Conservation (phyloP, 2,113 vertebrate genomes). For the Thermophis baileyi region DNA sequence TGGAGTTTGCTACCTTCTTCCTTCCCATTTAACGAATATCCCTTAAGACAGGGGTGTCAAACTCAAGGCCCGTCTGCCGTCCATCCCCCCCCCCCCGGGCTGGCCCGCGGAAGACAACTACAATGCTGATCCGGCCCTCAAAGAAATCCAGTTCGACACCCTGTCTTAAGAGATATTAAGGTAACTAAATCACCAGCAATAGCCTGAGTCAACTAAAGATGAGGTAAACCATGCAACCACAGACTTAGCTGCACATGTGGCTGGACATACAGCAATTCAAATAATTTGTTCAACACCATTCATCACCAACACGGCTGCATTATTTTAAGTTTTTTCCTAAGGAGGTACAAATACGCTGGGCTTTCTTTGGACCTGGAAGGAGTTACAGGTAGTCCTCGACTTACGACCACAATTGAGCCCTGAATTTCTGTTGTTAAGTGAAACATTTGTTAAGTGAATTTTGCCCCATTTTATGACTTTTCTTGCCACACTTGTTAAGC, state of each 20-base stretch:
- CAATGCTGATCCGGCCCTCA: no score
- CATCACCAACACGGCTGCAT: conserved; percentile 15
- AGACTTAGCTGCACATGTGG: not conserved
- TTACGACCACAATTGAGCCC: no score
- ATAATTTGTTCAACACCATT: not conserved
- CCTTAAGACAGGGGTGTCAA: not conserved
- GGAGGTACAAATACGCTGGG: not conserved
- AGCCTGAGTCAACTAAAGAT: not conserved
- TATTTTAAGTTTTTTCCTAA: not conserved
- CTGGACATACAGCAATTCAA: not conserved
- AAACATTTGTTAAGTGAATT: no score
- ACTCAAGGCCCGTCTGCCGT: no score
- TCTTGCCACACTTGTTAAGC: no score
- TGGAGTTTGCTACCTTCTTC: conserved; percentile 36
- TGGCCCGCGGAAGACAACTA: no score
- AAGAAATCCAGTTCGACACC: no score
- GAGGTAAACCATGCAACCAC: not conserved
- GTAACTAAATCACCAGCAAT: not conserved
- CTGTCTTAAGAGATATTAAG: not conserved
- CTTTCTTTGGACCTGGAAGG: not conserved
- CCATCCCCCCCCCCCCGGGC: no score
- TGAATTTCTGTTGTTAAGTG: no score
- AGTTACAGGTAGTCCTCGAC: no score
- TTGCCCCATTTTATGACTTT: no score
- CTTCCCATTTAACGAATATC: not conserved